Evolutionary conservation across 2,797 vertebrate species (phyloP), one percentile per base, ranked within the genome.

Genomic region (Pagetopsis macropterus): DNA sequence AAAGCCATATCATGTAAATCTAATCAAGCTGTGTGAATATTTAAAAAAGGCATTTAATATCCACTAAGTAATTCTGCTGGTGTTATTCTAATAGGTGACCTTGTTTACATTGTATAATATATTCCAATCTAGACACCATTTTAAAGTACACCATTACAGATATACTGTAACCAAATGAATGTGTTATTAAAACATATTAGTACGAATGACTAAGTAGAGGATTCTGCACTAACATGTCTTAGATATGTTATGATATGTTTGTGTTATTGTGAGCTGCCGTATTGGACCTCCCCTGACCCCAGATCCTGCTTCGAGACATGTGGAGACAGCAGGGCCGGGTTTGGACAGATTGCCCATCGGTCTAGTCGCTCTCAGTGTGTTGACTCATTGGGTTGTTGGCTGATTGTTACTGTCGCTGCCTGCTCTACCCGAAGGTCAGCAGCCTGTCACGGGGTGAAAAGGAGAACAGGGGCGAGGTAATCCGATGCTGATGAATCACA

Each of bases 341-440:
- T 41, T 64, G 76, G 43, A 67, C 69, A 62, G 43, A 45, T 41
- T 68, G 60, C 31, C 59, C 71, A 37, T 55, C 50, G 51, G 79
- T 79, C 72, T 70, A 64, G 60, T 71, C 59, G 48, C 56, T 81
- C 75, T 48, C 73, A 49, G 64, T 70, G 60, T 84, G 78, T 80
- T 82, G 81, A 85, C 75, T 76, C 64, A 43, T 40, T 60, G 73
- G 65, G 72, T 50, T 65, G 33, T 56, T 72, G 81, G 81, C 69
- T 17, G 81, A 73, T 76, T 54, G 81, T 67, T 59, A 4, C 49
- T 27, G 67, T 63, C 2, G 31, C 69, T 75, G 77, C 45, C 65
- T 13, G 63, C 62, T 43, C 33, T 66, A 54, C 59, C 66, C 14
- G 3, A 69, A 54, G 65, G 82, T 87, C 75, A 33, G 72, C 10